phyloP scores from a whole-genome alignment of 1,140 invertebrate species.

The Catajapyx aquilonaris region DNA sequence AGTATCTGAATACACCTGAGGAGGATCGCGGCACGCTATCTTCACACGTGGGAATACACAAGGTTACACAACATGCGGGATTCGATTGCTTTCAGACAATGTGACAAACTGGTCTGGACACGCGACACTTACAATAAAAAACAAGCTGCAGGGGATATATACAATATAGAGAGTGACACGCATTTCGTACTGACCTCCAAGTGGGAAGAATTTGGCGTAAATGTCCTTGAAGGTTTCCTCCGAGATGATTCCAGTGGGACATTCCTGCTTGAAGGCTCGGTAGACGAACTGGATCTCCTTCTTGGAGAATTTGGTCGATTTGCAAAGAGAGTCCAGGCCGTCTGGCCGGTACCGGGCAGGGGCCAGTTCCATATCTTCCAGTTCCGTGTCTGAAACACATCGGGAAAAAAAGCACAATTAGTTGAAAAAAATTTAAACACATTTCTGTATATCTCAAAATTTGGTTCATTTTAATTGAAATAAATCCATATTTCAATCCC shows the following conservation, averaged over 20 bases:
- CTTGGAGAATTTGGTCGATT: constrained; percentile 30
- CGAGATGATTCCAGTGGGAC: constrained; percentile 33
- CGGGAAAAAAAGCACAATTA: background rate
- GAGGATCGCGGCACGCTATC: too few relatives aligned
- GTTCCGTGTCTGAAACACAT: constrained; percentile 6
- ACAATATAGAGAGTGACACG: background rate
- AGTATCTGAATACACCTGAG: too few relatives aligned
- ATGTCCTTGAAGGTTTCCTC: constrained; percentile 36
- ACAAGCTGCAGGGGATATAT: too few relatives aligned
- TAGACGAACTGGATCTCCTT: constrained; percentile 35
- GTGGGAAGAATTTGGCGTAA: constrained; percentile 38
- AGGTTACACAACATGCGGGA: too few relatives aligned
- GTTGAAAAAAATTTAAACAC: too few relatives aligned
- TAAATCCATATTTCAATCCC: too few relatives aligned
- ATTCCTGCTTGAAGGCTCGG: constrained; percentile 23
- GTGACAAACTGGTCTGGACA: too few relatives aligned
- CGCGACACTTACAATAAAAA: too few relatives aligned
- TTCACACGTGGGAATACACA: too few relatives aligned
- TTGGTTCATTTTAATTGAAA: too few relatives aligned
- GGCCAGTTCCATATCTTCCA: constrained; percentile 6
- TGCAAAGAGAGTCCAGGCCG: constrained; percentile 26
- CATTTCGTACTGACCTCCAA: constrained; percentile 26
- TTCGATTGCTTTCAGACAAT: too few relatives aligned
- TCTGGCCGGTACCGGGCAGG: constrained; percentile 7
- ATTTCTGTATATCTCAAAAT: too few relatives aligned